Evolutionary conservation across 2,113 vertebrate species (phyloP), one percentile per base, ranked within the genome.

Genomic region (Malurus cyaneus): DNA sequence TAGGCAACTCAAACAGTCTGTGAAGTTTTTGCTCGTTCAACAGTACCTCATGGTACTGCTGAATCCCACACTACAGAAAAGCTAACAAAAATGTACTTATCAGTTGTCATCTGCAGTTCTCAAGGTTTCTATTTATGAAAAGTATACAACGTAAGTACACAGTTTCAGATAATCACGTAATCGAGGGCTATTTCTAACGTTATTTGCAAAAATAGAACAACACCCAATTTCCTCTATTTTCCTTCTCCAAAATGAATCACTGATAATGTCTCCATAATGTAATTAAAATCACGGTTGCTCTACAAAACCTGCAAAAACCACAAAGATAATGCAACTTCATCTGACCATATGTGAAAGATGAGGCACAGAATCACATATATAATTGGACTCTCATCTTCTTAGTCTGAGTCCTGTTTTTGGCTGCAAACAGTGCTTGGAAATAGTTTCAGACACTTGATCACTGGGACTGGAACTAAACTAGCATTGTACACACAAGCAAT

Each of bases 281-380:
- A 57, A 80, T 56, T 44, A 86, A 72, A 50, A 81, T 23, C 46
- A 36, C 16, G 12, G 32, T 66, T 47, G 21, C 57, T 80, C 32
- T 46, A 57, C 28, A 72, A 77, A 91, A 65, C 21, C 28, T 77
- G 31, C 67, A 69, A 76, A 90, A 72, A 28, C 20, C 26, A 44
- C 11, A 3, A 42, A 29, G 32, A 61, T 21, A 53, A n/a, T 16
- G 8, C 64, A 49, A 23, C 8, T 89, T 47, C 31, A 64, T 47
- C 47, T 34, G 29, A 54, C 8, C 4, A n/a, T 18, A 23, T 1
- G 3, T 18, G 26, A 81, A 65, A 78, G 0, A 1, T 6, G 42
- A 29, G 54, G 32, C 31, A n/a, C 18, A 74, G 32, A 66, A n/a
- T 61, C 47, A 23, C 3, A 4, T 15, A 13, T 26, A 47, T 53